These are phyloP conservation scores for Aphidius gifuensis DNA, from an alignment of 1,140 invertebrate genomes.

Conservation along the genomic window DNA sequence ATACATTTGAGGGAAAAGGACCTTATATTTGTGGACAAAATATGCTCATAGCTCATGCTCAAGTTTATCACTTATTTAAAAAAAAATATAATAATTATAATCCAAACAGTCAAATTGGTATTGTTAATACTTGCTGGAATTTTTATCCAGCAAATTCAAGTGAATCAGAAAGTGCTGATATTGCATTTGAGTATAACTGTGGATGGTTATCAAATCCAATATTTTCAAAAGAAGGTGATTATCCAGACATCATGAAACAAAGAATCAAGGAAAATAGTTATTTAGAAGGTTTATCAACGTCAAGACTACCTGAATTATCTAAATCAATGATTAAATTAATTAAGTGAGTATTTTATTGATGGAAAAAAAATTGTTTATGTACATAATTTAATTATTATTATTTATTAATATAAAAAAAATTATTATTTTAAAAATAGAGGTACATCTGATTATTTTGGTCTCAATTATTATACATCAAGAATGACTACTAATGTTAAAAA, in stretches of 20 bases:
- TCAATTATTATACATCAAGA: constrained; percentile 60
- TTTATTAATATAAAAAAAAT: not conserved
- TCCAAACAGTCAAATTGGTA: not conserved
- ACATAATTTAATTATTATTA: not conserved
- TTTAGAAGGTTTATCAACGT: not conserved
- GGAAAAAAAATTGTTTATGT: not conserved
- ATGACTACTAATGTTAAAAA: constrained; percentile 31
- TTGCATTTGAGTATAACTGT: constrained; percentile 3
- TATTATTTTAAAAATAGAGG: not conserved
- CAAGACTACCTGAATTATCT: constrained; percentile 6
- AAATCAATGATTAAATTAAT: constrained; percentile 34
- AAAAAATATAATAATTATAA: too few relatives aligned
- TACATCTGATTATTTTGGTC: constrained; percentile 39
- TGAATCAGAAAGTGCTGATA: not conserved
- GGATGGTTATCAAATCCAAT: not conserved
- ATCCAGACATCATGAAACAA: not conserved
- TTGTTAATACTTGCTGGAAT: not conserved
- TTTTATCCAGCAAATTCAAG: not conserved
- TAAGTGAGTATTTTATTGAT: not conserved
- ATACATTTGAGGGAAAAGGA: constrained; percentile 45
- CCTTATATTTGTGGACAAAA: constrained; percentile 57
- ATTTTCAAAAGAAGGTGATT: constrained; percentile 5
- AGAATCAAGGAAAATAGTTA: not conserved
- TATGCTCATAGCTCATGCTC: constrained; percentile 57
- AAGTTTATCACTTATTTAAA: constrained; percentile 40